Conservation (phyloP, 2,888 invertebrate species). For the Hyppa rectilinea region DNA sequence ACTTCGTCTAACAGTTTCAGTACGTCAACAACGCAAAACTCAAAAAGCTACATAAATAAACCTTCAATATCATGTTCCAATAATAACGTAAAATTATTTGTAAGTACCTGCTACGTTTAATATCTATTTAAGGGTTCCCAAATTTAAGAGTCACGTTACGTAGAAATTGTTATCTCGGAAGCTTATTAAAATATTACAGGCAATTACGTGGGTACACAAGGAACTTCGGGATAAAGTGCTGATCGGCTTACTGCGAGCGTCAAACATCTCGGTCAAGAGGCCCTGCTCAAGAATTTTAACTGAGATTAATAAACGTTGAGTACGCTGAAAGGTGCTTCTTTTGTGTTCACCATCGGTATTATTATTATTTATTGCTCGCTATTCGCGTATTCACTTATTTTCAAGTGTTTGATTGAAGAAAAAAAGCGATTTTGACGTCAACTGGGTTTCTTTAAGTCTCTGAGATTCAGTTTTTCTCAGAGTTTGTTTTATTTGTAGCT, state of each 20-base stretch:
- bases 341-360: conserved; percentile 29
- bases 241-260: conserved; percentile 51
- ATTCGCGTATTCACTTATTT: conserved; percentile 28
- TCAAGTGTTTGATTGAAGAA: conserved; percentile 47
- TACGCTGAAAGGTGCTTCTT: conserved; percentile 40
- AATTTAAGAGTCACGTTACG: conserved; percentile 45
- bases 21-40: conserved; percentile 14
- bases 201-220: conserved; percentile 52
- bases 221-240: conserved; percentile 47
- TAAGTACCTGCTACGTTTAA: conserved; percentile 26
- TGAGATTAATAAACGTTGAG: conserved; percentile 55
- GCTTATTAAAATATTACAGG: conserved; percentile 62
- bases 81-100: conserved; percentile 32
- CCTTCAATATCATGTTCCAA: conserved; percentile 35
- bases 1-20: conserved; percentile 17
- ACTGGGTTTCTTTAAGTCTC: conserved; percentile 33
- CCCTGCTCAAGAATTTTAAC: conserved; percentile 54
- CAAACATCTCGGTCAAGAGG: conserved; percentile 59
- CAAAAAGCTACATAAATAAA: conserved; percentile 13
- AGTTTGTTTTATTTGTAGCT: conserved; percentile 50
- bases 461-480: conserved; percentile 49
- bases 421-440: conserved; percentile 46
- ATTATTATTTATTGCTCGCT: conserved; percentile 38
- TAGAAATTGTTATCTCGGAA: conserved; percentile 48
- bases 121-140: conserved; percentile 27